Base-by-base conservation (phyloP, 2,113 vertebrate genomes). In the Anthoscopus minutus region DNA sequence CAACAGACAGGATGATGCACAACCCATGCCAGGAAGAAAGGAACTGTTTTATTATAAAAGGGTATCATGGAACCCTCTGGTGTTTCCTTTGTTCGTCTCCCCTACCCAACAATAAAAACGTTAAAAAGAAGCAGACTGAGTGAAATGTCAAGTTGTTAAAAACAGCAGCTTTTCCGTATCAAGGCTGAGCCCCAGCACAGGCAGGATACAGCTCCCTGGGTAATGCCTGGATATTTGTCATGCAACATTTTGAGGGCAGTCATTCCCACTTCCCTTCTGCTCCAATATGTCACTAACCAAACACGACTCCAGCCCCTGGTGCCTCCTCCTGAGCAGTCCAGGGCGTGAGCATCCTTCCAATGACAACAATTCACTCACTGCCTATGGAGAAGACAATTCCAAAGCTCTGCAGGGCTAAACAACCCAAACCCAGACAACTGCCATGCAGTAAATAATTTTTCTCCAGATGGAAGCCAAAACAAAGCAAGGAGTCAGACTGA, bases 81-180 rank as follows among this genome's bases (percentile, higher is more conserved):
- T 0, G 0, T 77, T 88, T 78, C 67, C 81, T 89, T 50, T 37
- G 11, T 80, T 96, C 15, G 1, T 12, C 53, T 28, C 13, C 15
- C 37, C 53, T 24, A 9, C 13, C 19, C 4, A 0, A 30, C 1
- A 6, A 42, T 30, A 53, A 93, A 70, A 33, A 56, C 40, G 17
- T 58, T 77, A 83, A 80, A 38, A 50, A 82, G 88, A 89, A 95
- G 19, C 64, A 95, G 66, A 82, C 38, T 45, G 51, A 92, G 25
- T 14, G 62, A 96, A 94, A 96, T 71, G 79, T 90, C 85, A 95
- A 81, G 79, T 73, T 77, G 58, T 93, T 93, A 95, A 97, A 92
- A 94, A 90, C 6, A 48, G 71, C 67, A 90, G 51, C 45, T 17
- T 14, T 77, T 27, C 35, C 61, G 4, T 58, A 83, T 71, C 20